A percentile compares a stretch with the other conserved stretches of the same genome.
Evolutionary conservation across 2,888 invertebrate genomes (phyloP).

Genomic region (Escarpia spicata): DNA sequence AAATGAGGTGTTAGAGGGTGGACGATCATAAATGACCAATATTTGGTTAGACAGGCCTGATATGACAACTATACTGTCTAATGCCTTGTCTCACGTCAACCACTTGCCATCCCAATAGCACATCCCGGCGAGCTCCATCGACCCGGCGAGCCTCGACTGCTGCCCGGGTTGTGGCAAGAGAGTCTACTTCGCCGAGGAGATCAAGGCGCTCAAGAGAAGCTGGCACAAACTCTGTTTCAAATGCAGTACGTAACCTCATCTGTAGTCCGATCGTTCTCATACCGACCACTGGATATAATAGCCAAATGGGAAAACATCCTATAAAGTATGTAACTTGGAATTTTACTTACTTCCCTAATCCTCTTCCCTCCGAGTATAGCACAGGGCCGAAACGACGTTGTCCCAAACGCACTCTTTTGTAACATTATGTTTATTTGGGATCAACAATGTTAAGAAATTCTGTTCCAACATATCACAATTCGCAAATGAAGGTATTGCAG

Average conservation of each 20-base stretch:
- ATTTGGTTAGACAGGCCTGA: no score
- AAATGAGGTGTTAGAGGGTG: no score
- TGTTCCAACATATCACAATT: neutral
- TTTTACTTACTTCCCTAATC: neutral
- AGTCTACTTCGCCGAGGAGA: constrained; percentile 70
- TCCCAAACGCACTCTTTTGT: no score
- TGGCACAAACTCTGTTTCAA: constrained; percentile 69
- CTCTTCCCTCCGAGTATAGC: no score
- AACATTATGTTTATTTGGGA: neutral
- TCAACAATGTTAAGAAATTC: neutral
- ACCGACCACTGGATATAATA: neutral
- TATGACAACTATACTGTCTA: neutral
- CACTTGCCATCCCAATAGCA: neutral
- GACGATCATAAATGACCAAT: no score
- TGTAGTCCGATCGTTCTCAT: neutral
- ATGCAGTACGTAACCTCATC: constrained; percentile 64
- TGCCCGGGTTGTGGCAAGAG: constrained; percentile 84
- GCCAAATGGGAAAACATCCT: no score
- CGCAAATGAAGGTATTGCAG: neutral
- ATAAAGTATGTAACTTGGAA: neutral
- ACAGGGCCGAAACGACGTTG: no score
- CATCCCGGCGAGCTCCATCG: constrained; percentile 14
- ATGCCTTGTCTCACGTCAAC: neutral
- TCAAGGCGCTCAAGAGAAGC: constrained; percentile 66
- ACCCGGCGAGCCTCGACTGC: constrained; percentile 65